Conservation (phyloP, 2,113 vertebrate genomes). For the Numida meleagris region DNA sequence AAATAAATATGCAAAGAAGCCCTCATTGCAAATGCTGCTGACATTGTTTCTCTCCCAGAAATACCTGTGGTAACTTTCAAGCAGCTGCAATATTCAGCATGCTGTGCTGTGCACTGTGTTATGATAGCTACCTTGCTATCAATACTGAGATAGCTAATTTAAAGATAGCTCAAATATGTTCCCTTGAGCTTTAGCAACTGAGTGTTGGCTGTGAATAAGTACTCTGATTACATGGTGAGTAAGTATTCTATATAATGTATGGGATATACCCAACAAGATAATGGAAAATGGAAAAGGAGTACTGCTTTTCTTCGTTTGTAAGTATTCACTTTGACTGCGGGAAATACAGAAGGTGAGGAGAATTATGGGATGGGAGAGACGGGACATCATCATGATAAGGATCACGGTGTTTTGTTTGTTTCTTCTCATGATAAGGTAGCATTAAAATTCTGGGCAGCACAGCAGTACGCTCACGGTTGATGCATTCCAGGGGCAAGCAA, state of each 20-base stretch:
- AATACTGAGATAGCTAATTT: constrained; percentile 13
- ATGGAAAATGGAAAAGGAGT: constrained; percentile 22
- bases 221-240: constrained; percentile 40
- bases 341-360: constrained; percentile 29
- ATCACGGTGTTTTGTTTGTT: not conserved
- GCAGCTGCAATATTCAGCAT: not conserved
- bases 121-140: constrained; percentile 35
- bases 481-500: not conserved
- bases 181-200: constrained; percentile 11
- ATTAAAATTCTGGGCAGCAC: constrained; percentile 19
- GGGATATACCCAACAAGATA: not conserved
- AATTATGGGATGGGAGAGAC: not conserved
- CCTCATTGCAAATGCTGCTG: not conserved
- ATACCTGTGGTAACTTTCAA: not conserved
- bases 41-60: not conserved
- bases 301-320: not conserved
- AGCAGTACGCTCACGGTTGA: accelerated
- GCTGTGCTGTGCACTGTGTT: not conserved
- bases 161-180: constrained; percentile 51
- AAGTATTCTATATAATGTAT: constrained; percentile 21
- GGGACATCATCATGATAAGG: not conserved
- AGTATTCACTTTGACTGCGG: not conserved
- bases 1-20: not conserved
- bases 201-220: constrained; percentile 49
- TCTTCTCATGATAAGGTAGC: not conserved